Percentiles rank a stretch among this genome's conserved stretches.
phyloP scores from a whole-genome alignment of 1,140 invertebrate genomes.

The Sinella curviseta region DNA sequence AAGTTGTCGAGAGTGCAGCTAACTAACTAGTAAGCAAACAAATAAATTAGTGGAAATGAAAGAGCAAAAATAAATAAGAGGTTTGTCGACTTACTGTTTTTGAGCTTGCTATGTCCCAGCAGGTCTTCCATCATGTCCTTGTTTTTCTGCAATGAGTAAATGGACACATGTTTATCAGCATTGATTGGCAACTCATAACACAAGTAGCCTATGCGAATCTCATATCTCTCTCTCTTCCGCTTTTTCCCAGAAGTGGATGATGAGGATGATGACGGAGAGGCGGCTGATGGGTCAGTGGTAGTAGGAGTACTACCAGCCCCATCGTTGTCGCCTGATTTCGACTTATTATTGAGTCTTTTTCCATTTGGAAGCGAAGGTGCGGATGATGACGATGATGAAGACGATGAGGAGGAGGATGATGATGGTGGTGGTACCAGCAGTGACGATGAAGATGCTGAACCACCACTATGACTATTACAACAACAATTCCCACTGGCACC shows the following conservation, averaged over 20 bases:
- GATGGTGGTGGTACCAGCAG: neutral
- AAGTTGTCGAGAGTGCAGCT: too few species aligned
- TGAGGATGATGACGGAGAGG: conserved; percentile 13
- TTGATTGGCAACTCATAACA: conserved; percentile 42
- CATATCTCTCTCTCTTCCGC: conserved; percentile 45
- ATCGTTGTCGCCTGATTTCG: neutral
- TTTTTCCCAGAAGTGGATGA: conserved; percentile 28
- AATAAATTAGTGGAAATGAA: too few species aligned
- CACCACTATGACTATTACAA: too few species aligned
- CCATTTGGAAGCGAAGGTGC: neutral
- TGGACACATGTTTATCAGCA: conserved; percentile 39
- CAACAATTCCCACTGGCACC: neutral
- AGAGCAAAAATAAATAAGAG: too few species aligned
- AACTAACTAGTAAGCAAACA: too few species aligned
- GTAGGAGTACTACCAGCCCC: neutral
- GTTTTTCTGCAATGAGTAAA: conserved; percentile 65
- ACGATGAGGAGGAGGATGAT: neutral
- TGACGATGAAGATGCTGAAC: neutral
- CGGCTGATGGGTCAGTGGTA: neutral
- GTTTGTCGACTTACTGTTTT: conserved; percentile 67
- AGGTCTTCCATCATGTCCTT: conserved; percentile 68
- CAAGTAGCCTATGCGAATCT: conserved; percentile 50
- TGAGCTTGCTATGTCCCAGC: conserved; percentile 65
- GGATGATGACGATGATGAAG: neutral
- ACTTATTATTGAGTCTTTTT: neutral